A percentile compares a stretch with the other conserved stretches of the same genome.
Conservation (phyloP, 2,797 vertebrate genomes). For the Cyclura pinguis region DNA sequence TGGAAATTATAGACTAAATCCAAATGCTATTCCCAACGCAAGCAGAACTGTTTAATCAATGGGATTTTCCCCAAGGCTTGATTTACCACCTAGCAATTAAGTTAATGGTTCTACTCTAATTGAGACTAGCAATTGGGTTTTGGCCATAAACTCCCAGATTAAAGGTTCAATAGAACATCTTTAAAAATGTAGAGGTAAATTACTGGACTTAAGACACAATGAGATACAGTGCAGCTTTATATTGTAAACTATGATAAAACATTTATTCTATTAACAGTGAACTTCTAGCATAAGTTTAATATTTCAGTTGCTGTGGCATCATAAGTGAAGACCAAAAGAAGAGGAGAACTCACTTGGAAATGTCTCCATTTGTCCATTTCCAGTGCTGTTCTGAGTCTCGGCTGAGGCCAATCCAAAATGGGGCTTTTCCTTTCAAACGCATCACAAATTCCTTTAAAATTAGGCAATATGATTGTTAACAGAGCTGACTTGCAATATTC, state of each 20-base stretch:
- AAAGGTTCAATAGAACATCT: too few relatives aligned
- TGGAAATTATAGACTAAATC: background rate
- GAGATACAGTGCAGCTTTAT: background rate
- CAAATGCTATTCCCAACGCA: too few relatives aligned
- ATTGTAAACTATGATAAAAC: background rate
- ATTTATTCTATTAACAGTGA: background rate
- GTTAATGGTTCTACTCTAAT: too few relatives aligned
- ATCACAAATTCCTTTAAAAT: background rate
- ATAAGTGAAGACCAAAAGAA: background rate
- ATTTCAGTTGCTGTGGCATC: background rate
- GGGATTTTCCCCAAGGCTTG: too few relatives aligned
- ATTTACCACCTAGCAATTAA: too few relatives aligned
- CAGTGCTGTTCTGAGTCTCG: background rate
- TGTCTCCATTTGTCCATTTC: slow-evolving; percentile 9
- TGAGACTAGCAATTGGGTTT: too few relatives aligned
- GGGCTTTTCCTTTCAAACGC: background rate
- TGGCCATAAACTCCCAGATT: too few relatives aligned
- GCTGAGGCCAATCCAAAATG: background rate
- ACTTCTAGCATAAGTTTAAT: background rate
- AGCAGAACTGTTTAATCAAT: too few relatives aligned
- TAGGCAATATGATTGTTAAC: background rate
- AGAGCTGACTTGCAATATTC: background rate
- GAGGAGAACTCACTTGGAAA: background rate
- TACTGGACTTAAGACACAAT: too few relatives aligned
- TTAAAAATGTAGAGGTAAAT: too few relatives aligned